Evolutionary conservation across 2,888 invertebrate species (phyloP).

Genomic region (Drosophila ezoana): DNA sequence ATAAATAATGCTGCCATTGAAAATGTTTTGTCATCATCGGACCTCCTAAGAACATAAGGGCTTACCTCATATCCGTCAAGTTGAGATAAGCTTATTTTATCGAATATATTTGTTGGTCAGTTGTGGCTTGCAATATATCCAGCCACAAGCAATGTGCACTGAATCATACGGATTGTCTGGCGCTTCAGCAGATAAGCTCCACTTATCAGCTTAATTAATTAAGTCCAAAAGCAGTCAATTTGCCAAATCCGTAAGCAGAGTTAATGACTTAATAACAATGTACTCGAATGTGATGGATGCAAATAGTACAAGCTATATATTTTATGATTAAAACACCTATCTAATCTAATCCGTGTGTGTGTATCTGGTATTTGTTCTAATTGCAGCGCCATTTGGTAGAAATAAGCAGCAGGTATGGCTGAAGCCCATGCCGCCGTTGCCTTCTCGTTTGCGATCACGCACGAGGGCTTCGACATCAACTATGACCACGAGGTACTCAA

Average conservation of each 20-base stretch:
- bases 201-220: slow-evolving; percentile 20
- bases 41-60: not conserved
- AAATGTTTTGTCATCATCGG: not conserved
- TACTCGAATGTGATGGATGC: slow-evolving; percentile 6
- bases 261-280: slow-evolving; percentile 43
- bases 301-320: slow-evolving; percentile 8
- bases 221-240: slow-evolving; percentile 11
- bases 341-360: slow-evolving; percentile 33
- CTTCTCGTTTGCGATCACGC: slow-evolving; percentile 98
- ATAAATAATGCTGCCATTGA: not conserved
- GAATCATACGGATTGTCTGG: not conserved
- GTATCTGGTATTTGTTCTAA: slow-evolving; percentile 10
- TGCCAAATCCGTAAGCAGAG: slow-evolving; percentile 27
- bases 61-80: not conserved
- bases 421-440: slow-evolving; percentile 99
- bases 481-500: slow-evolving; percentile 98
- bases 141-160: not conserved
- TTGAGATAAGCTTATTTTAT: not conserved
- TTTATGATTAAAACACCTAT: slow-evolving; percentile 20
- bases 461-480: slow-evolving; percentile 99
- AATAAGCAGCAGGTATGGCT: slow-evolving; percentile 89
- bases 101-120: not conserved
- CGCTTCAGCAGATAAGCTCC: not conserved
- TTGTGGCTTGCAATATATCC: not conserved
- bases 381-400: slow-evolving; percentile 30